Evolutionary conservation across 2,113 vertebrate genomes (phyloP).

Genomic region (Brachyistius frenatus): DNA sequence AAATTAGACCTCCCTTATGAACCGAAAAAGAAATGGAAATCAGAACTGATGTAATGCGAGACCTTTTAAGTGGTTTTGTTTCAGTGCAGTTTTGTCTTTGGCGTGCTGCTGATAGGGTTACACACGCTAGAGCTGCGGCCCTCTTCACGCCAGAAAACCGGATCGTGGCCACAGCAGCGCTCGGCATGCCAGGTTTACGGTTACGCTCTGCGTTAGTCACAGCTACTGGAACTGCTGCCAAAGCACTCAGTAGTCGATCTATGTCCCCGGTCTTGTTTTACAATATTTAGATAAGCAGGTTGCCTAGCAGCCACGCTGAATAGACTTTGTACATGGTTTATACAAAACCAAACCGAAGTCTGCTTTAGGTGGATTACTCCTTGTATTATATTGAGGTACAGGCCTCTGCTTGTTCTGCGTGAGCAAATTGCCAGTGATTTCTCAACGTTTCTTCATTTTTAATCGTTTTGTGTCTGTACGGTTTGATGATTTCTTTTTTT

Average conservation of each 20-base stretch:
- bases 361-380: constrained; percentile 37
- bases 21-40: not conserved
- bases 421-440: constrained; percentile 12
- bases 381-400: constrained; percentile 46
- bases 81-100: not conserved
- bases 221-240: constrained; percentile 56
- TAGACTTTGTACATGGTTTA: constrained; percentile 68
- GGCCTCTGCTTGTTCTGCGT: constrained; percentile 43
- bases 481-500: not conserved
- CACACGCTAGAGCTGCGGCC: not conserved
- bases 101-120: not conserved
- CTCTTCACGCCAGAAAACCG: constrained; percentile 8
- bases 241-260: constrained; percentile 29
- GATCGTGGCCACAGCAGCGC: not conserved
- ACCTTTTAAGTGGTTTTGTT: not conserved
- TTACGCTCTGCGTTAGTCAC: constrained; percentile 47
- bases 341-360: constrained; percentile 65
- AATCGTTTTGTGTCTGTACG: constrained; percentile 18
- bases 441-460: constrained; percentile 4
- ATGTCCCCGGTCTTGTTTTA: constrained; percentile 67
- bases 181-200: constrained; percentile 34
- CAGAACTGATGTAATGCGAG: too few relatives aligned
- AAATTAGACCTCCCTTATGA: too few relatives aligned
- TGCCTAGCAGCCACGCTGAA: constrained; percentile 66
- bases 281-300: constrained; percentile 82